Conservation (phyloP, 1,140 invertebrate genomes). For the Lethrus apterus region DNA sequence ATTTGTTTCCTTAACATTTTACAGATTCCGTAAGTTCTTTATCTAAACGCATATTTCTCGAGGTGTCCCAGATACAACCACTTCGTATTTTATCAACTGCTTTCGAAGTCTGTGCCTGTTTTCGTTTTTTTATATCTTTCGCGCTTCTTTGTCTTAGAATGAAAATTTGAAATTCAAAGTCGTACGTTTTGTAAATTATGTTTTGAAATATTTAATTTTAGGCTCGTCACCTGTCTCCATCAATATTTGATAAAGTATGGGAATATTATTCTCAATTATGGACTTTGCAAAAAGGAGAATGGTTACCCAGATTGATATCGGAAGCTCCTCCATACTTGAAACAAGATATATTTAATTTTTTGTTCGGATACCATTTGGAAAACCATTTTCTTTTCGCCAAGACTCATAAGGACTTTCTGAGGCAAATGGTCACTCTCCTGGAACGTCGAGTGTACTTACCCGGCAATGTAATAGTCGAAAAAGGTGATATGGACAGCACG, state of each 20-base stretch:
- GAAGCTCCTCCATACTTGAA: conserved; percentile 14
- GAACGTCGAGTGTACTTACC: conserved; percentile 43
- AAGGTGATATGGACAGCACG: conserved; percentile 41
- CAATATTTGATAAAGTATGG: conserved; percentile 16
- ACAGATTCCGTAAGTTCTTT: no score
- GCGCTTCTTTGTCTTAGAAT: no score
- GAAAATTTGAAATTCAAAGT: no score
- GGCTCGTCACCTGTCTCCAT: conserved; percentile 16
- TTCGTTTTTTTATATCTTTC: no score
- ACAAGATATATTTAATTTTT: conserved; percentile 36
- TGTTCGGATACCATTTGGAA: conserved; percentile 41
- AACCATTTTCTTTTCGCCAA: conserved; percentile 42
- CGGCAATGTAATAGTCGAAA: conserved; percentile 43
- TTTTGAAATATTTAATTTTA: background rate
- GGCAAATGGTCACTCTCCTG: conserved; percentile 42
- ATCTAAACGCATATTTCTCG: no score
- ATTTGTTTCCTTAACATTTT: no score
- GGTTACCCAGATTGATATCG: conserved; percentile 14
- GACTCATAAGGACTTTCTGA: conserved; percentile 40
- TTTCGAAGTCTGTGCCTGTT: no score
- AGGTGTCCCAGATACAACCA: no score
- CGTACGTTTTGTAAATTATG: no score
- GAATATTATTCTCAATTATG: conserved; percentile 18
- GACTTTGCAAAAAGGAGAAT: conserved; percentile 18
- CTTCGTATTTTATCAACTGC: no score